Base-by-base conservation (phyloP, 2,888 invertebrate genomes). In the Nemurella pictetii region DNA sequence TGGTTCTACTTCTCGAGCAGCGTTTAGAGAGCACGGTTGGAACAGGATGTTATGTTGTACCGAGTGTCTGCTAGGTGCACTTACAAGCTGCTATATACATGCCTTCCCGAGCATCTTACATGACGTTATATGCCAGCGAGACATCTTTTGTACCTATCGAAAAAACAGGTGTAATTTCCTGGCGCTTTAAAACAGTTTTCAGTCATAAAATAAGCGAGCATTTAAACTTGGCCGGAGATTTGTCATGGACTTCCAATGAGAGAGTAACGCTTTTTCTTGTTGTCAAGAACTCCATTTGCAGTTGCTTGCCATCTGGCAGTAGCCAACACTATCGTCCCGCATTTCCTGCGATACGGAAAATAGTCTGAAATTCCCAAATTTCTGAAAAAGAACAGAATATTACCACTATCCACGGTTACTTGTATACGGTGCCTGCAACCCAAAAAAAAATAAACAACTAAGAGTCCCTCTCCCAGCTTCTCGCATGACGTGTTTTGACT, bases 401-500 rank as follows among this genome's bases (percentile, higher is more conserved):
- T 20, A 55, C 55, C 55, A 20, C 3, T 20, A 55, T 1, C 55
- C 9, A 15, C 20, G 9, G 32, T 20, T 55, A 55, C 35, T 35
- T 55, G 15, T 55, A 55, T n/a, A 55, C 55, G 20, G 9, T 55
- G 55, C 55, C 55, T 55, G 20, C 78, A 78, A 75, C 75, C 75
- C n/a, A n/a, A n/a, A 26, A 75, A 78, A 9, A 78, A 78, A 78
- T 29, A 30, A 28, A 28, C 30, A 78, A 78, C 20, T 78, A 78
- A 78, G 29, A 78, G 26, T 30, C 20, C 78, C 29, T 30, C 30
- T 28, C 75, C 28, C 29, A 78, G 30, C 78, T 78, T 30, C 30
- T 78, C 29, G 78, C n/a, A 80, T 80, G 80, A 81, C 77, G 83
- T 85, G 85, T 83, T 83, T 83, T 85, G 83, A 83, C 89, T 89